Evolutionary conservation across 37 sponge, comb jelly and placozoan genomes (phyloP), one percentile per base, ranked within the genome.

Genomic region (Bolinopsis microptera): DNA sequence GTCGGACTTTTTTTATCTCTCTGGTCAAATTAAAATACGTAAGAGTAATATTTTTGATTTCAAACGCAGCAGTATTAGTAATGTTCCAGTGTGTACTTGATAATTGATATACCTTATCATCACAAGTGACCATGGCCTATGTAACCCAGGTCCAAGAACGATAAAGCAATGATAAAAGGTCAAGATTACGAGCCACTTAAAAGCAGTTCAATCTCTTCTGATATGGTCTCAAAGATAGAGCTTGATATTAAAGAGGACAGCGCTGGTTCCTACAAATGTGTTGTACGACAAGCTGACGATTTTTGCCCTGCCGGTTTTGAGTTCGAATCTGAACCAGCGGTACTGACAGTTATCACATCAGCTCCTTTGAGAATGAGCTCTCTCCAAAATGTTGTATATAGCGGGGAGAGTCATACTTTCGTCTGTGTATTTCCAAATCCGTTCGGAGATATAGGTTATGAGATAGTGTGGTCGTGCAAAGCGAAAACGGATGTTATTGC

Each of bases 101-200:
- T n/a, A n/a, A n/a, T 16, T 21, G 3, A 8, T 13, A 33, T 30
- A 30, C 38, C 2, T 30, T 21, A 8, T 34, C 30, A n/a, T n/a
- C n/a, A n/a, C n/a, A n/a, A n/a, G n/a, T n/a, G n/a, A n/a, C n/a
- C n/a, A n/a, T n/a, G n/a, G n/a, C n/a, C n/a, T n/a, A n/a, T n/a
- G n/a, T n/a, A n/a, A n/a, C 30, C 32, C 82, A 80, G 82, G 82
- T 80, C 32, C 23, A 80, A 80, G 37, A 37, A 30, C 24, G 37
- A 22, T 34, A 22, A 33, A 1, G 82, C 5, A 30, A 3, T 80
- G 5, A 70, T n/a, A 26, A n/a, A 28, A 3, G 30, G 28, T 28
- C 18, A 34, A 33, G 82, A 80, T 37, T 80, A 80, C 37, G 33
- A 33, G 33, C 36, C 2, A 3, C 1, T 80, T 34, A 30, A 80